These are phyloP conservation scores for Anolis sagrei DNA, from an alignment of 2,113 vertebrate species.

Conservation along the genomic window DNA sequence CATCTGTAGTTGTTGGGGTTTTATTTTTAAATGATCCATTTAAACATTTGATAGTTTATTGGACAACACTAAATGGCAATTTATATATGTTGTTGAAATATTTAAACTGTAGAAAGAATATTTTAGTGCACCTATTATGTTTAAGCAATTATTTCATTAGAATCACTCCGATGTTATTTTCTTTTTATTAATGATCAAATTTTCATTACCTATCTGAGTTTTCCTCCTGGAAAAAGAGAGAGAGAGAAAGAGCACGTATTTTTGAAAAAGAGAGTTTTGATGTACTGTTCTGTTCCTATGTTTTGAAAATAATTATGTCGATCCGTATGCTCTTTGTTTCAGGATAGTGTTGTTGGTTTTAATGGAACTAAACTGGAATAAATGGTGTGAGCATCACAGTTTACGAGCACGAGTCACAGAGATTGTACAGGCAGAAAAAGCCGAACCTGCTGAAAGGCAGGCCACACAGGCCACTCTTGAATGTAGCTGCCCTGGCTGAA, in stretches of 20 bases:
- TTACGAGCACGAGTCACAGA: constrained; percentile 12
- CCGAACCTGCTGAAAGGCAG: neutral
- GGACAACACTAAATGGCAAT: constrained; percentile 79
- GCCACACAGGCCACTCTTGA: neutral
- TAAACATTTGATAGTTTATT: constrained; percentile 78
- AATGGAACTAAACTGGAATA: neutral
- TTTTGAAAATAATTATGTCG: constrained; percentile 66
- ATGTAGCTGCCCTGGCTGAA: neutral
- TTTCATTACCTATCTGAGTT: constrained; percentile 76
- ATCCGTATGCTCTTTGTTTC: neutral
- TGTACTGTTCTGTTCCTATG: constrained; percentile 80
- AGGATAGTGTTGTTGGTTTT: neutral
- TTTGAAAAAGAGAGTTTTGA: constrained; percentile 78
- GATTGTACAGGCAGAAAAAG: neutral
- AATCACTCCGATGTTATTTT: constrained; percentile 77
- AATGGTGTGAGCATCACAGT: neutral
- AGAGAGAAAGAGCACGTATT: constrained; percentile 80
- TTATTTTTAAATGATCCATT: constrained; percentile 76
- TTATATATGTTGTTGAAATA: constrained; percentile 80
- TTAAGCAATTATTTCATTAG: constrained; percentile 76
- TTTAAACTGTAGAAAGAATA: constrained; percentile 79
- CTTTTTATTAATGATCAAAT: constrained; percentile 75
- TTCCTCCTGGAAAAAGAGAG: constrained; percentile 72
- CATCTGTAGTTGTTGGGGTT: constrained; percentile 72
- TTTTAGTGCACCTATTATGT: constrained; percentile 74